Evolutionary conservation across 2,113 vertebrate genomes (phyloP).

Genomic region (Grantiella picta): DNA sequence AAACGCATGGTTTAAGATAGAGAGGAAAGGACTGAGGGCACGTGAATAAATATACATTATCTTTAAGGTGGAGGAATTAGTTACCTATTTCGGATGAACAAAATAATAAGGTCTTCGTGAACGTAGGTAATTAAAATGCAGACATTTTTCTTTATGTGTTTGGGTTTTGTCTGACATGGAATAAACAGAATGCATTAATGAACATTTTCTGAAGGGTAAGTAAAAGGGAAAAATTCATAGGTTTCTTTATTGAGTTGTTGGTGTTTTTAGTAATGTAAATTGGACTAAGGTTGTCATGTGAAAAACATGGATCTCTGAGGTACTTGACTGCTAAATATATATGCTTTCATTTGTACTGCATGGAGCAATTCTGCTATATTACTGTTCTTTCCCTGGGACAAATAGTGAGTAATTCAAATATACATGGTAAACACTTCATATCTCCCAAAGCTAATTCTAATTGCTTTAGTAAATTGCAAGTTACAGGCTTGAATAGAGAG

Average conservation of each 20-base stretch:
- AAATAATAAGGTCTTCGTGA: neutral
- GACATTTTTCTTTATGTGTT: neutral
- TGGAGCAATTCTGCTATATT: neutral
- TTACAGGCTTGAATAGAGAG: neutral
- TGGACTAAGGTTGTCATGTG: neutral
- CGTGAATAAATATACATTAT: neutral
- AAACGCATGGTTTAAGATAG: neutral
- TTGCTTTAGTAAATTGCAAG: neutral
- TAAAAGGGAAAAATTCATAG: neutral
- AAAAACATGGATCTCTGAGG: neutral
- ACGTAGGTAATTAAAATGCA: neutral
- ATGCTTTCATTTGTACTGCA: neutral
- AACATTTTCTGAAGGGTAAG: neutral
- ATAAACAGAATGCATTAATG: neutral
- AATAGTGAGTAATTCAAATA: neutral
- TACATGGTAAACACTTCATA: neutral
- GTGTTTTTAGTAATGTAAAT: neutral
- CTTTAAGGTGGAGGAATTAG: neutral
- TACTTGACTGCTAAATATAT: neutral
- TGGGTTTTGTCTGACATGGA: neutral
- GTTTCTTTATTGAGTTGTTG: neutral
- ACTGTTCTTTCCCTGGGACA: neutral
- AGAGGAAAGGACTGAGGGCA: neutral
- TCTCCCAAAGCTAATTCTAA: neutral
- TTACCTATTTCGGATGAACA: neutral